Evolutionary conservation across 2,888 invertebrate genomes (phyloP).

Genomic region (Amphimallon solstitiale): DNA sequence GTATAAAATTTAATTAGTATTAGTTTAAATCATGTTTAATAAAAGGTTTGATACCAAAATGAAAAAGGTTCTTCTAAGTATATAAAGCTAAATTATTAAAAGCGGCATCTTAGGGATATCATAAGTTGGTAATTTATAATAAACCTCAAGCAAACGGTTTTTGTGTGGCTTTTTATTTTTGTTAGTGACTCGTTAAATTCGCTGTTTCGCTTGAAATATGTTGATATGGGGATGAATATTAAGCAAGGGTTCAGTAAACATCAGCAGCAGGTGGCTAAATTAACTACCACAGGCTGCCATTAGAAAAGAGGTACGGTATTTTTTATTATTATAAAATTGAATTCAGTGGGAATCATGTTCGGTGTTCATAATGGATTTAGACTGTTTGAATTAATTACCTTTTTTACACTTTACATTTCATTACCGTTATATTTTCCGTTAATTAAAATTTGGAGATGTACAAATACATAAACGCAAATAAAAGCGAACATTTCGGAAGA

Average conservation of each 20-base stretch:
- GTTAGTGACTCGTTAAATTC: conserved; percentile 2
- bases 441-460: conserved; percentile 20
- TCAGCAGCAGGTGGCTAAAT: conserved; percentile 22
- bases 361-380: conserved; percentile 16
- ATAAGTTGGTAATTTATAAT: background rate
- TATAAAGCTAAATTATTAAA: conserved; percentile 1
- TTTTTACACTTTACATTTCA: conserved; percentile 14
- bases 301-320: conserved; percentile 12
- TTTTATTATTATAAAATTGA: conserved; percentile 26
- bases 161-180: conserved; percentile 11
- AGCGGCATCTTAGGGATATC: background rate
- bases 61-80: background rate
- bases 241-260: conserved; percentile 14
- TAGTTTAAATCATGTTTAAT: too few species aligned
- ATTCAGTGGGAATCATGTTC: background rate
- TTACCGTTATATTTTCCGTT: conserved; percentile 13
- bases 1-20: too few species aligned
- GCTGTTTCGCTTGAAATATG: conserved; percentile 19
- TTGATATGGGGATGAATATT: conserved; percentile 22
- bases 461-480: background rate
- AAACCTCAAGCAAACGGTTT: background rate
- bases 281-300: background rate
- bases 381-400: conserved; percentile 23
- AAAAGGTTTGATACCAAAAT: too few species aligned
- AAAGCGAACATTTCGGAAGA: background rate